These are phyloP conservation scores for Antheraea mylitta DNA, from an alignment of 1,140 invertebrate species.

Conservation along the genomic window DNA sequence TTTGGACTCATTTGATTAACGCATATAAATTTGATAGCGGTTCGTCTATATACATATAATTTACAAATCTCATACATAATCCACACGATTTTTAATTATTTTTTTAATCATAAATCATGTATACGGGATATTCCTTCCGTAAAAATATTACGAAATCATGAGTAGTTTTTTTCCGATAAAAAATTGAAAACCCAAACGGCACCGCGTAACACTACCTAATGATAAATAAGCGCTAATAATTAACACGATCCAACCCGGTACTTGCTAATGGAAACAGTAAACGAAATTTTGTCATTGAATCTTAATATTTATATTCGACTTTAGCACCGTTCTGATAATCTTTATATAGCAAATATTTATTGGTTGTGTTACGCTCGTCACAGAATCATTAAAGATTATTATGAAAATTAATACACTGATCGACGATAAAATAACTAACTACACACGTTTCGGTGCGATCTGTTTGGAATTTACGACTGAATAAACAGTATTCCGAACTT, in stretches of 20 bases:
- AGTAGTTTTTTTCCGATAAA: background rate
- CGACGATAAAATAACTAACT: background rate
- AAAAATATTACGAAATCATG: background rate
- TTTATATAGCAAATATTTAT: slow-evolving; percentile 8
- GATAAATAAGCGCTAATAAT: slow-evolving; percentile 3
- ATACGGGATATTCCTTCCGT: too few species aligned
- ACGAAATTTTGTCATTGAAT: slow-evolving; percentile 9
- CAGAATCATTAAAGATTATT: background rate
- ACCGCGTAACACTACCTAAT: background rate
- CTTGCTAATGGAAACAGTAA: background rate
- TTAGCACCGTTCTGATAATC: background rate
- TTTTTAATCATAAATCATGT: too few species aligned
- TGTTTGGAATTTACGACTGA: too few species aligned
- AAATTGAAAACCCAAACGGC: background rate
- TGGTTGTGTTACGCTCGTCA: background rate
- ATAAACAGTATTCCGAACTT: background rate
- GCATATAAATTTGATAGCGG: too few species aligned
- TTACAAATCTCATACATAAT: too few species aligned
- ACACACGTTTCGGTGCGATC: background rate
- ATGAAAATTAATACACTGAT: slow-evolving; percentile 1
- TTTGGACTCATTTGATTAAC: too few species aligned
- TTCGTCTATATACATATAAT: too few species aligned
- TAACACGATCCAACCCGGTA: background rate
- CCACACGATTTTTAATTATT: too few species aligned
- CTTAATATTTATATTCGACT: background rate